Evolutionary conservation across 2,113 vertebrate species (phyloP).

Genomic region (Mobula birostris): DNA sequence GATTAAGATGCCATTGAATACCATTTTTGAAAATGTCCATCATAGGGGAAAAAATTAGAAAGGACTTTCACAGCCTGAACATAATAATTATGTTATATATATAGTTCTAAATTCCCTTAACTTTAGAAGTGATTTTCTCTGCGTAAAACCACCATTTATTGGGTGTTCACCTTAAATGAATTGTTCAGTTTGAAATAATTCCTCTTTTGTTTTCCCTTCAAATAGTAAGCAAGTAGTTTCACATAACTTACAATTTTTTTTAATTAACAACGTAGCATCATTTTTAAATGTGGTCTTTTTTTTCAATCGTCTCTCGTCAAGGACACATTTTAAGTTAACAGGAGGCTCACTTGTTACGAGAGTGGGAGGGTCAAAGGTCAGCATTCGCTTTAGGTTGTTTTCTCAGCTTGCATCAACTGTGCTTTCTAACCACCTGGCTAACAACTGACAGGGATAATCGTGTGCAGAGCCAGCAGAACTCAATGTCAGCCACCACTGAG

Average conservation of each 20-base stretch:
- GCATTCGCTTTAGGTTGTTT: constrained; percentile 25
- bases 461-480: neutral
- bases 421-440: constrained; percentile 25
- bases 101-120: neutral
- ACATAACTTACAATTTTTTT: neutral
- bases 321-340: neutral
- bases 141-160: neutral
- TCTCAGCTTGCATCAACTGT: neutral
- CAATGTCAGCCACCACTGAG: constrained; percentile 25
- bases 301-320: neutral
- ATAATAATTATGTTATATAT: neutral
- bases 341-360: constrained; percentile 35
- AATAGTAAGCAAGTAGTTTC: neutral
- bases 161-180: neutral
- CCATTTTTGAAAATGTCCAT: neutral
- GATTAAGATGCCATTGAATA: neutral
- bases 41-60: neutral
- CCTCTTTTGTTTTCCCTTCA: neutral
- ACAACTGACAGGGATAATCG: constrained; percentile 10
- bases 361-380: constrained; percentile 10
- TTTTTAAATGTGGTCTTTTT: neutral
- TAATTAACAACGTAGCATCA: neutral
- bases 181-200: neutral
- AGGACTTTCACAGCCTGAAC: neutral
- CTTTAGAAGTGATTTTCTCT: neutral